Evolutionary conservation across 2,797 vertebrate genomes (phyloP), one percentile per base, ranked within the genome.

Genomic region (Podargus strigoides): DNA sequence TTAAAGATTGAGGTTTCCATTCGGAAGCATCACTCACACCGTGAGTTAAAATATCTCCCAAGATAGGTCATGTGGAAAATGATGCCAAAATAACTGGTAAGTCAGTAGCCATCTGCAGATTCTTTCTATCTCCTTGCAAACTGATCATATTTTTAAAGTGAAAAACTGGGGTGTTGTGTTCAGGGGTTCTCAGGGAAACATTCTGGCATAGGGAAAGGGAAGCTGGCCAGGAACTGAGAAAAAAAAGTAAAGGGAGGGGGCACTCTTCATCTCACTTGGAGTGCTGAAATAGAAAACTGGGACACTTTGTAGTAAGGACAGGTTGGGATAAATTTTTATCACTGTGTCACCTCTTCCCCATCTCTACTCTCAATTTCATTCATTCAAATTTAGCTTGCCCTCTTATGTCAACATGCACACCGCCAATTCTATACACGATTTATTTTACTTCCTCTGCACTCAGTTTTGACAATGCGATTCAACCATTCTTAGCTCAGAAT

Each of bases 111-210:
- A 70, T 91, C 85, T 91, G 91, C 79, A 63, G 58, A 91, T 83
- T 91, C 69, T 77, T 88, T 90, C 62, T 87, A 37, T 73, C 62
- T 83, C 44, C 58, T 87, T 93, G 79, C 82, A 94, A 89, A 75
- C 58, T 84, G 75, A 88, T 91, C 27, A 1, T 94, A 96, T 96
- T 95, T 95, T 93, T 93, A 76, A 95, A 94, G 73, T 59, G 74
- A 91, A 96, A 95, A 97, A 92, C 89, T 94, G 82, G 94, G 91
- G 91, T 91, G 87, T 95, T 93, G 92, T 96, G 92, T 95, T 94
- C 92, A 92, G 89, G 92, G 94, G 92, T 91, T 95, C 94, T 95
- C 73, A 91, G 37, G 66, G 58, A 95, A 95, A 85, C 52, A 36
- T 94, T 97, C 91, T 94, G 89, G 82, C 79, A 59, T 62, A 81